phyloP scores from a whole-genome alignment of 2,113 vertebrate genomes.

The Rynchops niger region DNA sequence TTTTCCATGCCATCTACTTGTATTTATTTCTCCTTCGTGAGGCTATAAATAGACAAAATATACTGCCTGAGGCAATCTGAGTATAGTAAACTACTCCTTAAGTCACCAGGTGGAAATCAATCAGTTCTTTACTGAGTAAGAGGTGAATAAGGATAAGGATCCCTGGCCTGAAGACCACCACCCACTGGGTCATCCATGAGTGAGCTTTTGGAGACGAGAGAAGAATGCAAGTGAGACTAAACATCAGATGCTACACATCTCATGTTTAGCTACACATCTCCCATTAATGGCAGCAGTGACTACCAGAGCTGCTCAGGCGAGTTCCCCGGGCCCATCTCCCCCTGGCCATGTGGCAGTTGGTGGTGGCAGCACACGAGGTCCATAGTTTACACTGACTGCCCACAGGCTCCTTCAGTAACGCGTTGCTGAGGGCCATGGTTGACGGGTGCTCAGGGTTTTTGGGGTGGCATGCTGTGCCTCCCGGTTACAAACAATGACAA shows the following conservation, averaged over 20 bases:
- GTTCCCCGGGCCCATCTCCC: fast-evolving
- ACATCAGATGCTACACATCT: not conserved
- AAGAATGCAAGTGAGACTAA: not conserved
- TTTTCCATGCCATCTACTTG: not conserved
- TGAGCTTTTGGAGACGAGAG: not conserved
- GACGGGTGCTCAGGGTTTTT: not conserved
- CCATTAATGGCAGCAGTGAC: not conserved
- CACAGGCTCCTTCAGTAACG: not conserved
- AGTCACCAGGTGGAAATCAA: not conserved
- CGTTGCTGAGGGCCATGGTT: not conserved
- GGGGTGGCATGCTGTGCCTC: not conserved
- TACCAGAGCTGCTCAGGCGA: not conserved
- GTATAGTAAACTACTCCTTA: not conserved
- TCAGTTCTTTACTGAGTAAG: not conserved
- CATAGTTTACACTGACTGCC: fast-evolving
- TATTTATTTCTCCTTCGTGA: slow-evolving; percentile 9
- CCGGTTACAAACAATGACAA: not conserved
- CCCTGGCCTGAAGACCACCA: not conserved
- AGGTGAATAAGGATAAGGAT: not conserved
- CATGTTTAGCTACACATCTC: not conserved
- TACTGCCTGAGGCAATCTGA: not conserved
- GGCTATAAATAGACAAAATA: not conserved
- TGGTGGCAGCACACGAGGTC: not conserved
- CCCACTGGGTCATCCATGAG: not conserved
- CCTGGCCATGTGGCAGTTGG: fast-evolving